Evolutionary conservation across 1,140 invertebrate genomes (phyloP).

Genomic region (Tachypleus tridentatus): DNA sequence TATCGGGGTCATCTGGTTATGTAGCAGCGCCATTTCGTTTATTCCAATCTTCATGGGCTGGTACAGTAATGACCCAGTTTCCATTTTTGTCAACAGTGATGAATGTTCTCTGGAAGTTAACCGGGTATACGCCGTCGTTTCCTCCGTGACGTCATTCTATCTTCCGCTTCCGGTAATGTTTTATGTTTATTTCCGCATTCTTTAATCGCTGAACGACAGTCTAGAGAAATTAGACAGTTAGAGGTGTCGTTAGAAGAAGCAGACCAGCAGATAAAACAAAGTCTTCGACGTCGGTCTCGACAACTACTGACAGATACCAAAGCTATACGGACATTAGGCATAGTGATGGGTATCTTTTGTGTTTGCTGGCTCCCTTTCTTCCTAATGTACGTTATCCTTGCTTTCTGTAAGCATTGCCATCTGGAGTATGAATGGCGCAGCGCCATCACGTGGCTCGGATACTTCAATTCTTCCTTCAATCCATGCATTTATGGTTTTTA

Average conservation of each 20-base stretch:
- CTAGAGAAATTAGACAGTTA: conserved; percentile 28
- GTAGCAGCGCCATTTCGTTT: conserved; percentile 74
- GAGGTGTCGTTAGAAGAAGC: conserved; percentile 25
- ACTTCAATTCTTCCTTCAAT: conserved; percentile 79
- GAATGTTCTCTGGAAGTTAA: conserved; percentile 43
- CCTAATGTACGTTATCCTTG: conserved; percentile 67
- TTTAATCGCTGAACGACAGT: conserved; percentile 35
- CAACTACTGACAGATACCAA: conserved; percentile 41
- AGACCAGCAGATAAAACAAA: conserved; percentile 21
- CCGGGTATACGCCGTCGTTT: conserved; percentile 57
- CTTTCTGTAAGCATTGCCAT: conserved; percentile 54
- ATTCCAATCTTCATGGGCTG: conserved; percentile 80
- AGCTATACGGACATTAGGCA: conserved; percentile 88
- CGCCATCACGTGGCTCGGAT: conserved; percentile 77
- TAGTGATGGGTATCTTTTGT: conserved; percentile 85
- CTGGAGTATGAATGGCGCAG: conserved; percentile 35
- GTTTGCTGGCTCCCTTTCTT: conserved; percentile 97
- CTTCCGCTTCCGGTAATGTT: conserved; percentile 80
- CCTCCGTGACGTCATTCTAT: conserved; percentile 79
- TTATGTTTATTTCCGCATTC: conserved; percentile 79
- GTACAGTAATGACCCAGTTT: conserved; percentile 41
- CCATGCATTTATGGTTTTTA: conserved; percentile 87
- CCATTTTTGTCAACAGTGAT: conserved; percentile 36
- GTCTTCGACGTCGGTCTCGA: conserved; percentile 25
- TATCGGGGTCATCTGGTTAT: conserved; percentile 76